Base-by-base conservation (phyloP, 1,140 invertebrate genomes). In the Drosophila erecta region DNA sequence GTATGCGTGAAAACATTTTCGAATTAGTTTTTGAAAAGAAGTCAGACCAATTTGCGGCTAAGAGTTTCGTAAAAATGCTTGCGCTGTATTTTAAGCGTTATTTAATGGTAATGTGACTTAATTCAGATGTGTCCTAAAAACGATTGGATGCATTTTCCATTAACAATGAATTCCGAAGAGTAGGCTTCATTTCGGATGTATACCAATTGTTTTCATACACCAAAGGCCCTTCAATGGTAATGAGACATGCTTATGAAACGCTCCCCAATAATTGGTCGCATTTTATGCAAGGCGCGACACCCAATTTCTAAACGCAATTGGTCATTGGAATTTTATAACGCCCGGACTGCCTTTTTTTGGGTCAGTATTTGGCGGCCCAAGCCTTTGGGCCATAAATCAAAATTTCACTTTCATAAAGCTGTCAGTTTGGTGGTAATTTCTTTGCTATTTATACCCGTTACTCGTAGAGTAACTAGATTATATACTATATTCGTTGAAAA, bases 231-330 rank as follows among this genome's bases (percentile, higher is more conserved):
- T 59, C 15, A 46, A 57, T 58, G 50, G 65, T 81, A 71, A 59
- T 81, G 64, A 74, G 69, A 35, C 60, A 17, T 55, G 55, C 50
- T 89, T 87, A 89, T 89, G 84, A 87, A 87, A 87, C 71, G 38
- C 33, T 30, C 49, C 37, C 59, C 17, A 37, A 12, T 62, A 87
- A 87, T 89, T 74, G 61, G 69, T 50, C 49, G 53, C 53, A 53
- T 70, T 77, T 89, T 80, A 87, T 87, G 84, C 84, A 53, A 54
- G 41, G 17, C 84, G 61, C 65, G 65, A 66, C 35, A 50, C 57
- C 76, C 86, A 87, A 84, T 84, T 87, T 89, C 79, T 89, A 89
- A 89, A 84, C 84, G 49, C 66, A 84, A 80, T 84, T 87, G 76
- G 84, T 61, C 84, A 79, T 50, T 84, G 84, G 84, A 87, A 87